Base-by-base conservation (phyloP, 2,888 invertebrate species). In the Meteorus colon region DNA sequence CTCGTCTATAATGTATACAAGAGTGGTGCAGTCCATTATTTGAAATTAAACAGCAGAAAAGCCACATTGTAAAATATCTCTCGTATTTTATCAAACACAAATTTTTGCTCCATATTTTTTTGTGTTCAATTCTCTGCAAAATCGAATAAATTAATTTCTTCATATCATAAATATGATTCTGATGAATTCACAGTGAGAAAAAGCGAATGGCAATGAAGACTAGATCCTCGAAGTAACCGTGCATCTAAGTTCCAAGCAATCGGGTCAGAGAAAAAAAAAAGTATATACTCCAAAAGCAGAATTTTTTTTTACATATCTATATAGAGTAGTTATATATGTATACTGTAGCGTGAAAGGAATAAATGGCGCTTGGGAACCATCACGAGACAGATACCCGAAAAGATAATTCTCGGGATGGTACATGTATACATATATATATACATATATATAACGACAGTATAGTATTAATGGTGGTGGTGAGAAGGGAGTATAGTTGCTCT, bases 361-460 rank as follows among this genome's bases (percentile, higher is more conserved):
- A 48, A 48, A 48, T 62, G 34, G 45, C 29, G 62, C 41, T 71
- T 62, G 6, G 10, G 45, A 48, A 72, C 63, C 45, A 62, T 19
- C 62, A 48, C 37, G 19, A 31, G 62, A 72, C 45, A 72, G 72
- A 72, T 72, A 72, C 31, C 72, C 63, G 72, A 63, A 72, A 63
- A 72, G 72, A 72, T 72, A 72, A 63, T 72, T 63, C 63, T 72
- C 16, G 34, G 63, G 31, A 41, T 48, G 63, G 29, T 24, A 41
- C 27, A 62, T 24, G 24, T 24, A 24, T 24, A 24, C 24, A 24
- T 29, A 27, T 41, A 48, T 48, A 48, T 16, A n/a, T 41, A 48
- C n/a, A 48, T 16, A n/a, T 48, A n/a, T 48, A n/a, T 48, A 48
- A 48, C 48, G n/a, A 48, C 6, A 48, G 48, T n/a, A 48, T 48